Conservation (phyloP, 2,888 invertebrate genomes). For the Phortica magna region DNA sequence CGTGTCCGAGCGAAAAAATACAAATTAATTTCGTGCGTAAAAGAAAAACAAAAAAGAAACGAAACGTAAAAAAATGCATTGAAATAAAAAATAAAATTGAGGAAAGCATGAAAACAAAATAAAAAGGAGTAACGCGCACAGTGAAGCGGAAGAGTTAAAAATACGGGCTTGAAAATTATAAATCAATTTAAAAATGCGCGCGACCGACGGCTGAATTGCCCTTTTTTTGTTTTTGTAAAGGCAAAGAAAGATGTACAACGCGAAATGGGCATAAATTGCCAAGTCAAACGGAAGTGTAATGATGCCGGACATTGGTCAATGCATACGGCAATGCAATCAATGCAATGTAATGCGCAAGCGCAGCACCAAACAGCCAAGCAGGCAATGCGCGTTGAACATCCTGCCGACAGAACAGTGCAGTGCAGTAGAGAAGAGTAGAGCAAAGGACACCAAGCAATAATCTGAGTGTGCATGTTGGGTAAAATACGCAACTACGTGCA, state of each 20-base stretch:
- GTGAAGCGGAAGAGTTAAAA: conserved; percentile 60
- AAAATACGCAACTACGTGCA: background rate
- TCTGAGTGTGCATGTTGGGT: background rate
- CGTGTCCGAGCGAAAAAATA: conserved; percentile 15
- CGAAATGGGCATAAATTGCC: conserved; percentile 67
- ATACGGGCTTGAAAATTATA: conserved; percentile 65
- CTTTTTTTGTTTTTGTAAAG: background rate
- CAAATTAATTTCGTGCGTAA: conserved; percentile 21
- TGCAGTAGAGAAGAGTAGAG: background rate
- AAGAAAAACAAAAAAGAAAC: conserved; percentile 14
- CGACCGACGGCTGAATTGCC: conserved; percentile 25
- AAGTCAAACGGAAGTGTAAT: conserved; percentile 69
- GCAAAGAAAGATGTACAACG: conserved; percentile 20
- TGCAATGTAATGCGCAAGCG: conserved; percentile 16
- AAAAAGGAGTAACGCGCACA: background rate
- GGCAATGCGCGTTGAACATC: conserved; percentile 19
- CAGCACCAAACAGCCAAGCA: background rate
- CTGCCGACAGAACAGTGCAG: background rate
- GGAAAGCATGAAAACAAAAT: background rate
- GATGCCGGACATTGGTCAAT: conserved; percentile 60
- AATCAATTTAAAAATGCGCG: conserved; percentile 64
- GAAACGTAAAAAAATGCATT: background rate
- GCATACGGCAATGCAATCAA: background rate
- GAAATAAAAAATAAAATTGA: background rate
- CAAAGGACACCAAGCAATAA: background rate